Conservation (phyloP, 2,888 invertebrate genomes). For the Sepioteuthis lessoniana region DNA sequence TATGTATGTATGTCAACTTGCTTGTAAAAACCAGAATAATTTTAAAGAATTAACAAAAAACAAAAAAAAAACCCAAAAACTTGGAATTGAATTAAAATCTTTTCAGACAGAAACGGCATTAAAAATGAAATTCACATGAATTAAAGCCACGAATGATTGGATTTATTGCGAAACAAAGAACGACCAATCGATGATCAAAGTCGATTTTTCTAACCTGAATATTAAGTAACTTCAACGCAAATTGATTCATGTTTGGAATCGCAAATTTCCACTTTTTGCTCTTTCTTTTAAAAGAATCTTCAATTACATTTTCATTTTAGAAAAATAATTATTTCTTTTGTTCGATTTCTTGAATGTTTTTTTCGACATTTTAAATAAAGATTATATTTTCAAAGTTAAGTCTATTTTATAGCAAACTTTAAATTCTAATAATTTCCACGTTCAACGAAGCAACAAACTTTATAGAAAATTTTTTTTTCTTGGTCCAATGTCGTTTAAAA, state of each 20-base stretch:
- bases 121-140: not conserved
- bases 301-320: not conserved
- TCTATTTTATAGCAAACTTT: no score
- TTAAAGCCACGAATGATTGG: not conserved
- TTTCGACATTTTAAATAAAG: not conserved
- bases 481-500: not conserved
- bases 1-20: no score
- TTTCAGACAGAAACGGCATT: not conserved
- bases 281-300: not conserved
- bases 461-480: not conserved
- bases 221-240: not conserved
- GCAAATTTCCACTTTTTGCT: not conserved
- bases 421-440: no score
- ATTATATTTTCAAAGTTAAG: no score
- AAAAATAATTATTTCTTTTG: not conserved
- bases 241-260: not conserved
- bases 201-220: not conserved
- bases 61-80: not conserved
- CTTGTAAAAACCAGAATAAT: no score
- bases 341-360: not conserved
- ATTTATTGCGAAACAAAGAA: not conserved
- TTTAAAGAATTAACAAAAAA: not conserved
- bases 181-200: not conserved
- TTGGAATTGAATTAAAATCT: not conserved
- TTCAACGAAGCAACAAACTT: not conserved